Base-by-base conservation (phyloP, 2,113 vertebrate genomes). In the Thermophis baileyi region DNA sequence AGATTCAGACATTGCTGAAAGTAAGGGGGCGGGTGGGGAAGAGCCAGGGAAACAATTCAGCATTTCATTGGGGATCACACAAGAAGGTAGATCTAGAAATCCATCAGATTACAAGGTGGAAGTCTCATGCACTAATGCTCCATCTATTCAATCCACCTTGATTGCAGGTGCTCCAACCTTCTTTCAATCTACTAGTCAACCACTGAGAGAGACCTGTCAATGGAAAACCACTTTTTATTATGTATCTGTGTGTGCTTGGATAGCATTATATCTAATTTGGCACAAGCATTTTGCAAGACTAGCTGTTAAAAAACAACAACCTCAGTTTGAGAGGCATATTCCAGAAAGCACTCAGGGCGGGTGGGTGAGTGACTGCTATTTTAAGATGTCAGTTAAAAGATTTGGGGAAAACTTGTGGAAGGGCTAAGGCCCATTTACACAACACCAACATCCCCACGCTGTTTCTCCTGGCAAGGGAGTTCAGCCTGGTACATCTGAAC, bases 351-450 rank as follows among this genome's bases (percentile, higher is more conserved):
- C 86, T 90, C 86, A 6, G 44, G 54, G 54, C 7, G 0, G 22
- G 55, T 57, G 55, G 55, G 55, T 81, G 44, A 54, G 51, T 14
- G 87, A 92, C 30, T 40, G 89, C 88, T 22, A 1, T 47, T 51
- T 44, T 86, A 88, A 87, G 55, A 30, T 55, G 93, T 16, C 89
- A 89, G 88, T 49, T 89, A 60, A 93, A 93, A 92, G 20, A 89
- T 51, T 49, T 35, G 55, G 81, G 9, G 22, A 85, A 74, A 93
- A 85, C 16, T 51, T 94, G 6, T 46, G 51, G 54, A 27, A 92
- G 49, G 87, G 46, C 24, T 0, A 63, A 93, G 44, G 85, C 40
- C 63, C 47, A 20, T 12, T 1, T 35, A 55, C 0, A 89, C 53
- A 50, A 86, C 10, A 14, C 30, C 18, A 87, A 35, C 53, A 12